Evolutionary conservation across 2,797 vertebrate genomes (phyloP), one percentile per base, ranked within the genome.

Genomic region (Etheostoma nigrum): DNA sequence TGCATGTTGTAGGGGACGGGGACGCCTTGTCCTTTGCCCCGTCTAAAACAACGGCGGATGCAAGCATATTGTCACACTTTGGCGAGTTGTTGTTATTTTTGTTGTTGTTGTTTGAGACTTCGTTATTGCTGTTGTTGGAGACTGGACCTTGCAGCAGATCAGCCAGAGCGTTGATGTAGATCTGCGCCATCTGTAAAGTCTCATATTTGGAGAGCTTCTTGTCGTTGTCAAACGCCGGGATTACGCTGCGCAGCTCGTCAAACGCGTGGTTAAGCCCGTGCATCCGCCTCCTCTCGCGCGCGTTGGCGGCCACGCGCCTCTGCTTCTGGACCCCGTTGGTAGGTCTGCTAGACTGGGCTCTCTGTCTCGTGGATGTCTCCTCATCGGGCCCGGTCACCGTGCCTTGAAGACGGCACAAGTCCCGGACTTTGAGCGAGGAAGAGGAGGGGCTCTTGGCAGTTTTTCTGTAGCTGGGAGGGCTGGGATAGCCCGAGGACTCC

Each of bases 181-280:
- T 99, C 91, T 99, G 98, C 13, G 98, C 97, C 97, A 99, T 99
- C 92, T 99, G 97, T 62, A 99, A 88, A 21, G 98, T 99, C 88
- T 99, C 97, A 53, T 99, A 99, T 79, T 99, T 99, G 89, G 97
- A 99, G 59, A 99, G 96, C 88, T 99, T 99, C 92, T 99, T 99
- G 94, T 99, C 97, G 89, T 98, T 97, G 94, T 98, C 97, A 73
- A 99, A 95, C 36, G 97, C 97, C 36, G 98, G 98, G 92, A 99
- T 99, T 93, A 99, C 98, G 71, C 97, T 97, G 88, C 98, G 97
- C 91, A 99, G 95, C 91, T 96, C 97, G 92, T 99, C 98, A 71
- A 99, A 99, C 63, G 97, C 98, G 90, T 98, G 96, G 93, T 99
- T 99, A 27, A 99, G 92, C 57, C 98, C 98, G 89, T 99, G 97